These are phyloP conservation scores for Drosophila flavopinicola DNA, from an alignment of 2,888 invertebrate genomes.

Conservation along the genomic window DNA sequence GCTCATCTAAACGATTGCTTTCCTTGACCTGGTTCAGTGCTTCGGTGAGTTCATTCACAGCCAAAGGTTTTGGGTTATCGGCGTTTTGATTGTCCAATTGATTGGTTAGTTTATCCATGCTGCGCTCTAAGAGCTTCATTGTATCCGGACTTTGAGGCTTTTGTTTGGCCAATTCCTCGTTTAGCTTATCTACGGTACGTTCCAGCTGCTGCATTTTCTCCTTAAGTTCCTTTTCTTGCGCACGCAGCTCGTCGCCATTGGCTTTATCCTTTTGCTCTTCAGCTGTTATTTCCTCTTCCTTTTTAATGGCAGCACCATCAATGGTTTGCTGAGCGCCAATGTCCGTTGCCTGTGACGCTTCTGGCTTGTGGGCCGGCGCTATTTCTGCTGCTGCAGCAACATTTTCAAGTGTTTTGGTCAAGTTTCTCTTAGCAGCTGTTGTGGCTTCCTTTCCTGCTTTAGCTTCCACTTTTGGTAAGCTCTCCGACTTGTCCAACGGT, in stretches of 20 bases:
- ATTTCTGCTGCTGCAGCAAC: not conserved
- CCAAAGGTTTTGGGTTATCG: constrained; percentile 77
- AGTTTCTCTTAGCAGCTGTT: constrained; percentile 12
- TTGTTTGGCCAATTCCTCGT: constrained; percentile 84
- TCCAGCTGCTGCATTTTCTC: constrained; percentile 82
- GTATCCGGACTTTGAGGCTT: constrained; percentile 77
- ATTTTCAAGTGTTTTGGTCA: constrained; percentile 4
- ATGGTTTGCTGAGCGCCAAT: constrained; percentile 64
- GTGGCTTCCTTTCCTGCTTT: constrained; percentile 2
- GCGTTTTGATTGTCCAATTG: constrained; percentile 83
- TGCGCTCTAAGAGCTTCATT: constrained; percentile 81
- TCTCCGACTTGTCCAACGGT: constrained; percentile 12
- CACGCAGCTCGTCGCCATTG: constrained; percentile 78
- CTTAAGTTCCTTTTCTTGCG: constrained; percentile 80
- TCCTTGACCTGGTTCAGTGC: constrained; percentile 84
- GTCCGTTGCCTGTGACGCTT: constrained; percentile 1
- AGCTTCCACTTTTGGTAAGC: constrained; percentile 8
- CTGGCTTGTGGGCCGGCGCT: not conserved
- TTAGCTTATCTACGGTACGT: constrained; percentile 84
- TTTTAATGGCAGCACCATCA: constrained; percentile 85
- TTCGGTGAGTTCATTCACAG: constrained; percentile 79
- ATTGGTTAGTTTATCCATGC: constrained; percentile 84
- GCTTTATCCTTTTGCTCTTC: constrained; percentile 79
- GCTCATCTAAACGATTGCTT: constrained; percentile 54
- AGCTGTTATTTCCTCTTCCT: constrained; percentile 83